Conservation (phyloP, 2,888 invertebrate species). For the Mycalesis mineus region DNA sequence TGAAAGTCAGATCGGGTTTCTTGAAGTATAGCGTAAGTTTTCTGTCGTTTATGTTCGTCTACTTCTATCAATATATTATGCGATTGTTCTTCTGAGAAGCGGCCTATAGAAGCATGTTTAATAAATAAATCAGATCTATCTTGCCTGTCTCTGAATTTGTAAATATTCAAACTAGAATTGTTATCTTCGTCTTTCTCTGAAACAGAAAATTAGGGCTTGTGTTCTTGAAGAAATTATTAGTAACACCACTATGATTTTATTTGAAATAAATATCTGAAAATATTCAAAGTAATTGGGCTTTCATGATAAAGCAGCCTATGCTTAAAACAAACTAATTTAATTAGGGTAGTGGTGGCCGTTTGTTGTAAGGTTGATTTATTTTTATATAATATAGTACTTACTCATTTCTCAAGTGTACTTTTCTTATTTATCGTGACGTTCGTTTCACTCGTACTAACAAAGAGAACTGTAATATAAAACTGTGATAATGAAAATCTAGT, state of each 20-base stretch:
- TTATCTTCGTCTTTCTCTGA: constrained; percentile 31
- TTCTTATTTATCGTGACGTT: neutral
- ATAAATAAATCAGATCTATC: constrained; percentile 41
- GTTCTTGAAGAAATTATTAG: too few species aligned
- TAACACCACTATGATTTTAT: too few species aligned
- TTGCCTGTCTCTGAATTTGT: constrained; percentile 49
- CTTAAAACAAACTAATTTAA: too few species aligned
- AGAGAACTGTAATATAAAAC: constrained; percentile 1
- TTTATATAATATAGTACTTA: constrained; percentile 9
- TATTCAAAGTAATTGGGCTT: too few species aligned
- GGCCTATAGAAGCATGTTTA: constrained; percentile 27
- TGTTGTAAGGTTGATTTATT: too few species aligned
- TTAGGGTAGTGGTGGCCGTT: too few species aligned
- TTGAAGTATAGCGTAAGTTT: constrained; percentile 63
- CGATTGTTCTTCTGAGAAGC: constrained; percentile 29
- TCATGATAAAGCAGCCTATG: too few species aligned
- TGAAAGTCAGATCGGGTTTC: constrained; percentile 58
- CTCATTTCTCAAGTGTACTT: constrained; percentile 14
- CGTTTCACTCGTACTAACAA: neutral
- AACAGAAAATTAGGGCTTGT: neutral
- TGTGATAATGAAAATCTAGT: constrained; percentile 18
- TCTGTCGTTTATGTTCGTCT: constrained; percentile 46
- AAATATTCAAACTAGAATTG: constrained; percentile 44
- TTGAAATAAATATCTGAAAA: too few species aligned
- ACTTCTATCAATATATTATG: constrained; percentile 40